A percentile compares a stretch with the other conserved stretches of the same genome.
These are phyloP conservation scores for Indicator indicator DNA, from an alignment of 2,113 vertebrate species.

Conservation along the genomic window DNA sequence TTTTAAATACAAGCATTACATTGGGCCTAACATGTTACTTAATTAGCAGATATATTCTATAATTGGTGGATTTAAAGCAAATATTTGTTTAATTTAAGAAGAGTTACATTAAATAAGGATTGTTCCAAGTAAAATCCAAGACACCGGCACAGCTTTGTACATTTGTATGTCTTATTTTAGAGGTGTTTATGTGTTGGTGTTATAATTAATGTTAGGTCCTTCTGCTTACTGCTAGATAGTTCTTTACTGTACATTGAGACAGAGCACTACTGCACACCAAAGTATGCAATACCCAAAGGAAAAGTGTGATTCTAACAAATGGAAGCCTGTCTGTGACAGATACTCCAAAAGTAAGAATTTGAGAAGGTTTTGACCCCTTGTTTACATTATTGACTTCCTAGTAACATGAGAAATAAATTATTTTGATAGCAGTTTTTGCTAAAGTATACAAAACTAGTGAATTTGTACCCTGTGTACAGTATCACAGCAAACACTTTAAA, in stretches of 20 bases:
- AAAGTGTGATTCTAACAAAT: slow-evolving; percentile 68
- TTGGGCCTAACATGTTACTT: slow-evolving; percentile 57
- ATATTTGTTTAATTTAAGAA: slow-evolving; percentile 41
- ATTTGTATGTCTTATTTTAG: slow-evolving; percentile 70
- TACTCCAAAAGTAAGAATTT: slow-evolving; percentile 70
- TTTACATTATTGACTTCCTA: slow-evolving; percentile 82
- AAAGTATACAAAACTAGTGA: slow-evolving; percentile 70
- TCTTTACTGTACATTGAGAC: slow-evolving; percentile 78
- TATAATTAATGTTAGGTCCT: slow-evolving; percentile 64
- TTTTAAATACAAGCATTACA: slow-evolving; percentile 57
- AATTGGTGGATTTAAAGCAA: slow-evolving; percentile 66
- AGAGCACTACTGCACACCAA: slow-evolving; percentile 84
- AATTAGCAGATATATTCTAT: slow-evolving; percentile 59
- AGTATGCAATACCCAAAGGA: slow-evolving; percentile 82
- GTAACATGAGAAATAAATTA: slow-evolving; percentile 64
- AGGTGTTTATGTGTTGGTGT: slow-evolving; percentile 78
- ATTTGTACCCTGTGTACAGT: slow-evolving; percentile 76
- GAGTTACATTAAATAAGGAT: slow-evolving; percentile 56
- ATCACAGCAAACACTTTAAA: slow-evolving; percentile 83
- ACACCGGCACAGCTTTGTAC: slow-evolving; percentile 74
- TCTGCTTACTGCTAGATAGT: slow-evolving; percentile 72
- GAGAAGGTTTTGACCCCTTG: slow-evolving; percentile 78
- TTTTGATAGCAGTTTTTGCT: slow-evolving; percentile 68
- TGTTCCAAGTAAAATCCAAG: slow-evolving; percentile 67
- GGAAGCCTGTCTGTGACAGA: slow-evolving; percentile 74